Conservation (phyloP, 2,113 vertebrate species). For the Cephalopterus ornatus region DNA sequence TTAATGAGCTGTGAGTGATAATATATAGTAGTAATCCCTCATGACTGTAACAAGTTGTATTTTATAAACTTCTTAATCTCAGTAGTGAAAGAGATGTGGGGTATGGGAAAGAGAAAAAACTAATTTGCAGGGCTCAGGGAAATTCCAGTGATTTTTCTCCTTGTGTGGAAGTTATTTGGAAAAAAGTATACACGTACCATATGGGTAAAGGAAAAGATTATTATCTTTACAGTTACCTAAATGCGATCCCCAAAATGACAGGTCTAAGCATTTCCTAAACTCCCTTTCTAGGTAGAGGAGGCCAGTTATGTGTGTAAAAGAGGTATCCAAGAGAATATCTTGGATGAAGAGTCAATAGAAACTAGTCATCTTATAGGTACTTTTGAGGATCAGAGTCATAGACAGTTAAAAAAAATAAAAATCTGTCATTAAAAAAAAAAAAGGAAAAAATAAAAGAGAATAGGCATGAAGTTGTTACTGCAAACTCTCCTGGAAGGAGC, state of each 20-base stretch:
- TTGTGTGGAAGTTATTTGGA: neutral
- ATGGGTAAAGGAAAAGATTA: neutral
- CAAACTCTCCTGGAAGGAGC: neutral
- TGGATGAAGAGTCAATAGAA: neutral
- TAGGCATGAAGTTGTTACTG: rapidly evolving
- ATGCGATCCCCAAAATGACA: neutral
- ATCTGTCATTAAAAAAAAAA: neutral
- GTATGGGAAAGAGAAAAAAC: slow-evolving; percentile 49
- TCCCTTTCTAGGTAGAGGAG: neutral
- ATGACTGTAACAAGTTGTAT: slow-evolving; percentile 76
- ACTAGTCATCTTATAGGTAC: neutral
- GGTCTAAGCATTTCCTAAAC: neutral
- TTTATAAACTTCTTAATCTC: slow-evolving; percentile 79
- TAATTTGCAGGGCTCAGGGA: slow-evolving; percentile 53
- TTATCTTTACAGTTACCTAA: neutral
- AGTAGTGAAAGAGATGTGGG: slow-evolving; percentile 50
- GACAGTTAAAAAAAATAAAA: rapidly evolving
- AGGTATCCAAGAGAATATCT: neutral
- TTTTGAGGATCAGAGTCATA: neutral
- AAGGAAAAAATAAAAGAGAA: rapidly evolving
- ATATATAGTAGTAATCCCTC: slow-evolving; percentile 79
- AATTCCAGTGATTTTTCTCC: slow-evolving; percentile 1
- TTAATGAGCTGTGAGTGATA: slow-evolving; percentile 83
- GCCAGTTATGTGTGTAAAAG: neutral
- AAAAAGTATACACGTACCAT: neutral